These are phyloP conservation scores for Diplosoma virens DNA, from an alignment of 23 tunicate species.

Conservation along the genomic window DNA sequence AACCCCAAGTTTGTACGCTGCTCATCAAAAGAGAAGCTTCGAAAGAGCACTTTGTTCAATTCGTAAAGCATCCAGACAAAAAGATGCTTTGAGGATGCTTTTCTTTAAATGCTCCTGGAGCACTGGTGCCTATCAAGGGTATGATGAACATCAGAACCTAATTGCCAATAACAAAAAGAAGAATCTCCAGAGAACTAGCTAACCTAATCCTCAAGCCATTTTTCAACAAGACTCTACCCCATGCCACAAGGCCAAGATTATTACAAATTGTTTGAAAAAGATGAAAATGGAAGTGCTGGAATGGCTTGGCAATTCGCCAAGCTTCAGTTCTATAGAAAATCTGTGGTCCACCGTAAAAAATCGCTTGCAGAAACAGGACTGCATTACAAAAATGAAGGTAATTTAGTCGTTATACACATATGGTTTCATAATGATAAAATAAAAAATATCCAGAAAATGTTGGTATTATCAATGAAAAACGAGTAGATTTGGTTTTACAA, in stretches of 20 bases:
- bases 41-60: constrained; percentile 13
- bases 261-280: constrained; percentile 8
- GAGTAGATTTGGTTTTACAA: too few species aligned
- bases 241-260: constrained; percentile 21
- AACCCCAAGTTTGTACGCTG: constrained; percentile 8
- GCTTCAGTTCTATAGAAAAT: constrained; percentile 15
- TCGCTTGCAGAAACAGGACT: constrained; percentile 25
- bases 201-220: neutral
- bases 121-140: too few species aligned
- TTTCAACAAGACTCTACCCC: constrained; percentile 22
- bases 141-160: too few species aligned
- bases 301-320: constrained; percentile 16
- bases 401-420: constrained; percentile 1
- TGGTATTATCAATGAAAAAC: too few species aligned
- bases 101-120: too few species aligned
- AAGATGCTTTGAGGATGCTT: too few species aligned
- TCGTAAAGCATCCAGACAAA: neutral
- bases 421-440: neutral
- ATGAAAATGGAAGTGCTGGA: constrained; percentile 25
- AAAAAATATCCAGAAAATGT: too few species aligned
- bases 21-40: constrained; percentile 1
- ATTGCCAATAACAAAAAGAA: too few species aligned
- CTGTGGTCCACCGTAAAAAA: constrained; percentile 21
- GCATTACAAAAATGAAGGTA: constrained; percentile 16
- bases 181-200: too few species aligned